phyloP scores from a whole-genome alignment of 2,797 vertebrate genomes.

The Onychomys torridus region DNA sequence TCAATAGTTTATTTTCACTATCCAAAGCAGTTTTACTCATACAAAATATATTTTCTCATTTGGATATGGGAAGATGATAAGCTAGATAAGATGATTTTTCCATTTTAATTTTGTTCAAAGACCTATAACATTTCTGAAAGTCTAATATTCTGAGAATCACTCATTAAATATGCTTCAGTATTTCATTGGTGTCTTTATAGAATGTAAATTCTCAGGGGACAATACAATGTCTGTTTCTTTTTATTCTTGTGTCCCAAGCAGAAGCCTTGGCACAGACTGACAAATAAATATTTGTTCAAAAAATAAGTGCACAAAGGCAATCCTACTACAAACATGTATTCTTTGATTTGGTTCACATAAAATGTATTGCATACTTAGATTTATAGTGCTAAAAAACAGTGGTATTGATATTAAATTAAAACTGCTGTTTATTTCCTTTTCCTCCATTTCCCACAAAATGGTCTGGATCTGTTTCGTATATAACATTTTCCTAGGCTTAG shows the following conservation, averaged over 20 bases:
- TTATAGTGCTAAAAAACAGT: neutral
- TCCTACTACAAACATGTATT: constrained; percentile 27
- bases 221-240: constrained; percentile 22
- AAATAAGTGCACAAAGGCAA: neutral
- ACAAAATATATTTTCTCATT: constrained; percentile 64
- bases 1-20: neutral
- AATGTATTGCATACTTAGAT: constrained; percentile 40
- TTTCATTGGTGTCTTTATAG: constrained; percentile 48
- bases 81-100: constrained; percentile 27
- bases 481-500: constrained; percentile 44
- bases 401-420: constrained; percentile 40
- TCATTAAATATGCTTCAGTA: constrained; percentile 56
- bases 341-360: constrained; percentile 61
- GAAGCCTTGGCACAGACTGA: constrained; percentile 8
- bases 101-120: constrained; percentile 50
- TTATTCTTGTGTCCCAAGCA: neutral
- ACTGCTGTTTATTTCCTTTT: constrained; percentile 34
- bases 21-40: constrained; percentile 33
- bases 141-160: neutral
- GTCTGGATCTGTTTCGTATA: neutral
- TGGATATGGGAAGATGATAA: constrained; percentile 26
- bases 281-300: constrained; percentile 63
- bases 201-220: constrained; percentile 1
- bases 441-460: constrained; percentile 48
- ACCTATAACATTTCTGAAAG: constrained; percentile 31